Base-by-base conservation (phyloP, 2,113 vertebrate genomes). In the Perca flavescens region DNA sequence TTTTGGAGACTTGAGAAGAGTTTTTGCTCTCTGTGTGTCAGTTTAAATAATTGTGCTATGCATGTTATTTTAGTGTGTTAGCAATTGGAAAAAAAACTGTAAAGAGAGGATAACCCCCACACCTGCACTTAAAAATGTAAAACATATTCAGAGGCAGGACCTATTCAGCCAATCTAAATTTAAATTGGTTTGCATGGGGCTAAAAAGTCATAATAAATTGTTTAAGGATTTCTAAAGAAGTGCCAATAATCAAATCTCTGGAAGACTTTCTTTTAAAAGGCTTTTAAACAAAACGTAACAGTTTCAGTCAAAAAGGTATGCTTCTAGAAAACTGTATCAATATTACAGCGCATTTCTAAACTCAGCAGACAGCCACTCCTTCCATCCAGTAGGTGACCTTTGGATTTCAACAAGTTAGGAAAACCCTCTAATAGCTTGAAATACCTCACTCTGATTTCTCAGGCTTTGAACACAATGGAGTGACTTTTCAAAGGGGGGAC, bases 401-500 rank as follows among this genome's bases (percentile, higher is more conserved):
- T 86, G 69, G 25, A 73, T 80, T 89, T 78, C 50, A 86, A 69
- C 77, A 75, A 75, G 74, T 74, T 85, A 84, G 74, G 77, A 76
- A 87, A 88, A 36, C 75, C 54, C 40, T 79, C 70, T 82, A 89
- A 90, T 84, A 88, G 83, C 79, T 84, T 71, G 66, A 75, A 80
- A 82, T 87, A 74, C 77, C 66, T 83, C 77, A 69, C 83, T 88
- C 82, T 84, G 73, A 90, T 85, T 89, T 88, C 78, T 83, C 77
- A 77, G 77, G 74, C 72, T 86, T 88, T 78, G 17, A 74, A 80
- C 76, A 92, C 85, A 92, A 91, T 86, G 50, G 77, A 91, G 73
- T 82, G 78, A 83, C 79, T 83, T 91, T 94, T 93, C 89, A 91
- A 93, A 93, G 80, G 83, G 72, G 31, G 14, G 66, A 75, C 86